Evolutionary conservation across 30 jellyfish, hydroid and myxozoan species (phyloP).

Genomic region (Hydra vulgaris): DNA sequence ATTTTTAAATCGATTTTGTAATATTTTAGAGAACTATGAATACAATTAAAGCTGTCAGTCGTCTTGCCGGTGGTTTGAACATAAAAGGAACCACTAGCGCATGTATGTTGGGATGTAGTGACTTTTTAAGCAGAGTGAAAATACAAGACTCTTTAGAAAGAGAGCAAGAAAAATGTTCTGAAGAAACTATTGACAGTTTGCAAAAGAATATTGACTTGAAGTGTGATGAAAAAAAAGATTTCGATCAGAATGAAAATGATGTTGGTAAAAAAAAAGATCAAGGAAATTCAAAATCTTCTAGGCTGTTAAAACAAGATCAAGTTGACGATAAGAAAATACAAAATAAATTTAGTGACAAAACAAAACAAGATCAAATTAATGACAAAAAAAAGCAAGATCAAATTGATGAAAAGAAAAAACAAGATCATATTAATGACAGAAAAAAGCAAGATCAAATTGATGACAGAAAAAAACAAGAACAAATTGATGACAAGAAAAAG

Average conservation of each 20-base stretch:
- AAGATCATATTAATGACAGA: too few relatives aligned
- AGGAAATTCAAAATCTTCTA: too few relatives aligned
- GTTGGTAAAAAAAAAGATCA: neutral
- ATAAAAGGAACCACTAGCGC: constrained; percentile 16
- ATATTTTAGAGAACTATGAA: constrained; percentile 53
- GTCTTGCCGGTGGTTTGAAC: constrained; percentile 46
- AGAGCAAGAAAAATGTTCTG: neutral
- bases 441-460: too few relatives aligned
- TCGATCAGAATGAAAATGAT: neutral
- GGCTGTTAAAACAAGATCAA: neutral
- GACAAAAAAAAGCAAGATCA: too few relatives aligned
- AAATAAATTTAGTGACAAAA: neutral
- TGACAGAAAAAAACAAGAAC: too few relatives aligned
- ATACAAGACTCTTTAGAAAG: constrained; percentile 14
- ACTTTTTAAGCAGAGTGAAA: constrained; percentile 9
- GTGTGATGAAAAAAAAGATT: neutral
- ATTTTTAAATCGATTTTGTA: neutral
- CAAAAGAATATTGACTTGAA: neutral
- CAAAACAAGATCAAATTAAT: too few relatives aligned
- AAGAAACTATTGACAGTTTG: too few relatives aligned
- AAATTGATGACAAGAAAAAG: too few relatives aligned
- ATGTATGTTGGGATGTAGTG: constrained; percentile 9
- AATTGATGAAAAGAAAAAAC: too few relatives aligned
- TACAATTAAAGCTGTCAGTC: constrained; percentile 69
- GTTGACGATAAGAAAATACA: neutral